These are phyloP conservation scores for Myotis findleyi DNA, from an alignment of 2,797 vertebrate genomes.

Conservation along the genomic window DNA sequence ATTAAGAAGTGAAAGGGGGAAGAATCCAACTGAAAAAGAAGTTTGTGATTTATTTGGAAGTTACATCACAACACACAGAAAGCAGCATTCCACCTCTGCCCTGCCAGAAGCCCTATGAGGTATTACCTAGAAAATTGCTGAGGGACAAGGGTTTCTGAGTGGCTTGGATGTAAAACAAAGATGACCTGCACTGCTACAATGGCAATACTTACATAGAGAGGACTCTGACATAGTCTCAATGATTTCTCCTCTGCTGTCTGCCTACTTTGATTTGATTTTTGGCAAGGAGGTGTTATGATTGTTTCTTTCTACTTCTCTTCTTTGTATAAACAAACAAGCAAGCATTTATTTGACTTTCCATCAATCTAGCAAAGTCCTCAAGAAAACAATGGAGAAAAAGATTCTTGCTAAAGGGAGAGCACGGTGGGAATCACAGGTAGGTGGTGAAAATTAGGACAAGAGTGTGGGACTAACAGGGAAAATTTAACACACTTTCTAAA, in stretches of 20 bases:
- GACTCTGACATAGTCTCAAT: neutral
- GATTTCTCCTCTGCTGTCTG: slow-evolving; percentile 21
- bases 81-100: neutral
- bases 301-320: slow-evolving; percentile 36
- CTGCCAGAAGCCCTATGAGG: neutral
- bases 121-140: neutral
- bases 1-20: neutral
- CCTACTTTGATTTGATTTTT: slow-evolving; percentile 47
- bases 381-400: neutral
- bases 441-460: neutral
- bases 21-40: slow-evolving; percentile 8
- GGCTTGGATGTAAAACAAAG: neutral
- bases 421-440: neutral
- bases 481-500: neutral
- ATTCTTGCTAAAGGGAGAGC: neutral
- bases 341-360: slow-evolving; percentile 47
- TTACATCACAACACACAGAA: neutral
- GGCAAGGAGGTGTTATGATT: neutral
- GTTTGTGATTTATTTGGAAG: slow-evolving; percentile 19
- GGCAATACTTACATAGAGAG: neutral
- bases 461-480: neutral
- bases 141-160: neutral
- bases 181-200: neutral
- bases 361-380: neutral
- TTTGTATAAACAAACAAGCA: slow-evolving; percentile 26